Evolutionary conservation across 1,140 invertebrate species (phyloP), one percentile per base, ranked within the genome.

Genomic region (Bombus vancouverensis): DNA sequence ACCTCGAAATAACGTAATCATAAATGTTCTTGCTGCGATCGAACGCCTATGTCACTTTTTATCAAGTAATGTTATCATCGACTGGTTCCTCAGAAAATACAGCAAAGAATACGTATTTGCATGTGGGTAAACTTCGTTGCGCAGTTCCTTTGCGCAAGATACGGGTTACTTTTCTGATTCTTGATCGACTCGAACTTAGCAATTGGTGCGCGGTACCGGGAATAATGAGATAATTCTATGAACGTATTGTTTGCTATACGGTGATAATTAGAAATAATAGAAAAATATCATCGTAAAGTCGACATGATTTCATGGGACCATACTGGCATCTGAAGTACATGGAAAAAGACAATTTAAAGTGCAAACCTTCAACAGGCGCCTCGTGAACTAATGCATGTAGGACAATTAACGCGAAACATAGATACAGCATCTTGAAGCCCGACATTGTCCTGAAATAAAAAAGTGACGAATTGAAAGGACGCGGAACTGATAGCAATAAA

Each of bases 371-470:
- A 53, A 0, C 18, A 3, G 74, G 42, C 15, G 70, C 71, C 39
- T 1, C 5, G 47, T 53, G 18, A 53, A 53, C 1, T 22, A 22
- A 53, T 22, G 47, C 0, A 22, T 53, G 47, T 0, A 22, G 5
- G 1, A 53, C 18, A 22, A 53, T 25, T 74, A 34, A 34, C 34
- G 32, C 32, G n/a, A 79, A 28, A 74, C 39, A 22, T 25, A 12
- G 2, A 47, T 66, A 57, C 71, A 62, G 39, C 87, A 89, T 89
- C 25, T 72, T 44, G 39, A 2, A 25, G 0, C 8, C 39, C 32
- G 1, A 3, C 3, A 8, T 22, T 59, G 13, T 53, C 18, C 18
- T 53, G 0, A 53, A 53, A 53, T 53, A 53, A 47, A 28, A 25
- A 8, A 34, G 2, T 9, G 28, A 32, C 18, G 6, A 66, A 22